Evolutionary conservation across 2,888 invertebrate genomes (phyloP), one percentile per base, ranked within the genome.

Genomic region (Notodonta dromedarius): DNA sequence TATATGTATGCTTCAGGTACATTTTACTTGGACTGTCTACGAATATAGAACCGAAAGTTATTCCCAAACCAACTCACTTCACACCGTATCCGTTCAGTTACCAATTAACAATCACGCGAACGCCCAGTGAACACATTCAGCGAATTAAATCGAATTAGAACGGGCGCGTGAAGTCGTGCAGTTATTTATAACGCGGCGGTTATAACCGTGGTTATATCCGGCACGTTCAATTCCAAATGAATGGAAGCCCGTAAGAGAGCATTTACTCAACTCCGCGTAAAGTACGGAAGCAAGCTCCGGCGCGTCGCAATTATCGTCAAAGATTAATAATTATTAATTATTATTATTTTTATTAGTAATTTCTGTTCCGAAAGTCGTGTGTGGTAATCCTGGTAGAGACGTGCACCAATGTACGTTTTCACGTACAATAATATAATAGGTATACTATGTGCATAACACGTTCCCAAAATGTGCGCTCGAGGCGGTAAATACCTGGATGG

Each of bases 151-250:
- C 76, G 76, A 77, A 83, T 86, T 84, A 86, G 79, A 65, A 74
- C 67, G 69, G 62, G 75, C 77, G 78, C 71, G 81, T 78, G 73
- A 85, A 88, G 86, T 87, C 82, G 79, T 74, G 73, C 80, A 79
- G 83, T 84, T 88, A 85, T 88, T 87, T 85, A 86, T 84, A 73
- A 81, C 82, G 76, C 78, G 76, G 66, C 76, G 77, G 78, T 80
- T 80, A 78, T 77, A 84, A 84, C 81, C 84, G 66, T 76, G 77
- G 78, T 80, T 80, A 78, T 77, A 84, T 84, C 81, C 84, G 81
- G 80, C 85, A 80, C 82, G 85, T 85, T 88, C 80, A 84, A 86
- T 89, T 88, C 82, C 83, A 83, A 89, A 88, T 88, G 89, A 90
- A 90, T 87, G 86, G 86, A 79, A 85, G 72, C 72, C 69, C 65